A percentile compares a stretch with the other conserved stretches of the same genome.
Conservation (phyloP, 2,797 vertebrate species). For the Ficedula albicollis region DNA sequence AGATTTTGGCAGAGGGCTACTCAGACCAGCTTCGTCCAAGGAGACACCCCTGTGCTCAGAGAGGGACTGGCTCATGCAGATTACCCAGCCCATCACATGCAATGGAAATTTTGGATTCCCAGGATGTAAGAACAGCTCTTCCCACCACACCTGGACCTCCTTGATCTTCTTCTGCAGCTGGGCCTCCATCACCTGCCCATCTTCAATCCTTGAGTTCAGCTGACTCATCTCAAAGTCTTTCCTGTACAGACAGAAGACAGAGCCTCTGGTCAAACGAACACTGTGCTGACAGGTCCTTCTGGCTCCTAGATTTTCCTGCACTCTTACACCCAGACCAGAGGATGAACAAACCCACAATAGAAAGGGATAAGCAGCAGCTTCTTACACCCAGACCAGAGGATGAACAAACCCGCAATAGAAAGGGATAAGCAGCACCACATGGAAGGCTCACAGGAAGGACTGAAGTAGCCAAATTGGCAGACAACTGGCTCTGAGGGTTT, state of each 20-base stretch:
- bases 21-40: background rate
- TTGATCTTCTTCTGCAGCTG: conserved; percentile 93
- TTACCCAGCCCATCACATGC: background rate
- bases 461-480: background rate
- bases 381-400: background rate
- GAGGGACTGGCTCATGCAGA: background rate
- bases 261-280: background rate
- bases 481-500: background rate
- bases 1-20: background rate
- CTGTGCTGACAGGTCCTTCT: background rate
- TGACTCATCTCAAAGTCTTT: conserved; percentile 89
- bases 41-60: background rate
- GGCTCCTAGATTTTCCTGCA: background rate
- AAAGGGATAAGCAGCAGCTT: background rate
- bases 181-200: conserved; percentile 82
- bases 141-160: conserved; percentile 84
- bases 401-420: background rate
- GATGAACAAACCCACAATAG: background rate
- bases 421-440: background rate
- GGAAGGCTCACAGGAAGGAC: background rate
- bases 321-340: background rate
- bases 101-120: background rate
- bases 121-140: background rate
- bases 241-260: conserved; percentile 63
- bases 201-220: conserved; percentile 86